phyloP scores from a whole-genome alignment of 2,888 invertebrate species.

The Xestia rhomboidea region DNA sequence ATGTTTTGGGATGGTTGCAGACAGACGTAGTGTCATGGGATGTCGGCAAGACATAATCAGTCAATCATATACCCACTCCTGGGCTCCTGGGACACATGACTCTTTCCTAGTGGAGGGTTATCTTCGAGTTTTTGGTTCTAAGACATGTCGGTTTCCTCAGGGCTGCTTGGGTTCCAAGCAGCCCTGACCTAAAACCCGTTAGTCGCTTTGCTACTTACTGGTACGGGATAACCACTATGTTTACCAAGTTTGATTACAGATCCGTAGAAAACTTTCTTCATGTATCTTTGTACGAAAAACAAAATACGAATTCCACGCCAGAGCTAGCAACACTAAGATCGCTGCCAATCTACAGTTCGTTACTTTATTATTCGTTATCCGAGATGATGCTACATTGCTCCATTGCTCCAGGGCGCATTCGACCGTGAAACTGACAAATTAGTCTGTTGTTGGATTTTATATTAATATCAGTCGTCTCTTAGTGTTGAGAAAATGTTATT shows the following conservation, averaged over 20 bases:
- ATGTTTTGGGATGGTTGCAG: neutral
- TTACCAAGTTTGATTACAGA: neutral
- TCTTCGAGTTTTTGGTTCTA: neutral
- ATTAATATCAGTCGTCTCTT: slow-evolving; percentile 39
- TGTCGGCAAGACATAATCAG: neutral
- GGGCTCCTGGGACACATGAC: no score
- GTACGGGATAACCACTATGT: neutral
- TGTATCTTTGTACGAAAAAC: neutral
- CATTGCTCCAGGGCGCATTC: slow-evolving; percentile 59
- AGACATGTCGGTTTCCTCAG: neutral
- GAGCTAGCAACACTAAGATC: slow-evolving; percentile 62
- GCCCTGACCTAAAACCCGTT: neutral
- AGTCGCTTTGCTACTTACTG: neutral
- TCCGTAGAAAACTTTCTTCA: neutral
- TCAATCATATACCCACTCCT: neutral
- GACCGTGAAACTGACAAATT: slow-evolving; percentile 66
- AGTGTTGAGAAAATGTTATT: slow-evolving; percentile 20
- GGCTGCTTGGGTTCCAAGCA: neutral
- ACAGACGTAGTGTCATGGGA: neutral
- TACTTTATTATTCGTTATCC: slow-evolving; percentile 68
- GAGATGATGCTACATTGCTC: slow-evolving; percentile 60
- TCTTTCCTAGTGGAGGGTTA: neutral
- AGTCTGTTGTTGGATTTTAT: slow-evolving; percentile 53
- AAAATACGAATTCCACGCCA: neutral
- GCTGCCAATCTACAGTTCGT: slow-evolving; percentile 68